Conservation (phyloP, 2,113 vertebrate species). For the Salvelinus fontinalis region DNA sequence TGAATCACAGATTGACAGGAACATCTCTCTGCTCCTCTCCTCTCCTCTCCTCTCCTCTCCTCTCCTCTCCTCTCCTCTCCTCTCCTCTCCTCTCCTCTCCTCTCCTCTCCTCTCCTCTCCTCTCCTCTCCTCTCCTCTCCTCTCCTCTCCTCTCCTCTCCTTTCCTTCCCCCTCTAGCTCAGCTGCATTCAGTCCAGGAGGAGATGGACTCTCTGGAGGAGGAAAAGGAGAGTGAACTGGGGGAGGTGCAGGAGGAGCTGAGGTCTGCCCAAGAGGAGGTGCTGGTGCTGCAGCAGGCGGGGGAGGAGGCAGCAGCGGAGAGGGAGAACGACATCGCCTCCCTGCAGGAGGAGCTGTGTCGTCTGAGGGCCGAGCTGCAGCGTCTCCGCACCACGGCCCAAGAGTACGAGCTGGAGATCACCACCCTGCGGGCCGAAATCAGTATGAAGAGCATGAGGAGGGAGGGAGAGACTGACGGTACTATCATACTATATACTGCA, state of each 20-base stretch:
- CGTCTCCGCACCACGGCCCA: slow-evolving; percentile 71
- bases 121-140: background rate
- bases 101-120: background rate
- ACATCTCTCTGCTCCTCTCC: background rate
- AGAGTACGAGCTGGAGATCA: slow-evolving; percentile 82
- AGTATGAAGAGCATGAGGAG: slow-evolving; percentile 66
- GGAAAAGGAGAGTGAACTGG: slow-evolving; percentile 80
- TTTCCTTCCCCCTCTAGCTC: slow-evolving; percentile 63
- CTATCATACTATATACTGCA: background rate
- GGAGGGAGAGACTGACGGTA: slow-evolving; percentile 8
- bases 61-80: background rate
- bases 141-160: background rate
- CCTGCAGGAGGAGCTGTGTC: slow-evolving; percentile 85
- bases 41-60: background rate
- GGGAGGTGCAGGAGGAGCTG: slow-evolving; percentile 78
- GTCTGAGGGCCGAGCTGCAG: slow-evolving; percentile 78
- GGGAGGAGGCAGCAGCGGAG: slow-evolving; percentile 79
- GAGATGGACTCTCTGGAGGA: slow-evolving; percentile 83
- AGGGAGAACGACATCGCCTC: slow-evolving; percentile 86
- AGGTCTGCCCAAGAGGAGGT: slow-evolving; percentile 78
- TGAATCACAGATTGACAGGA: background rate
- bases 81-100: background rate
- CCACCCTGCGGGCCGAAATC: slow-evolving; percentile 79
- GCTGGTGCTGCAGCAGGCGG: slow-evolving; percentile 78
- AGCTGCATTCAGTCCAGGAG: slow-evolving; percentile 79